Percentiles rank a stretch among this genome's conserved stretches.
Evolutionary conservation across 2,888 invertebrate genomes (phyloP).

Genomic region (Hermodice carunculata): DNA sequence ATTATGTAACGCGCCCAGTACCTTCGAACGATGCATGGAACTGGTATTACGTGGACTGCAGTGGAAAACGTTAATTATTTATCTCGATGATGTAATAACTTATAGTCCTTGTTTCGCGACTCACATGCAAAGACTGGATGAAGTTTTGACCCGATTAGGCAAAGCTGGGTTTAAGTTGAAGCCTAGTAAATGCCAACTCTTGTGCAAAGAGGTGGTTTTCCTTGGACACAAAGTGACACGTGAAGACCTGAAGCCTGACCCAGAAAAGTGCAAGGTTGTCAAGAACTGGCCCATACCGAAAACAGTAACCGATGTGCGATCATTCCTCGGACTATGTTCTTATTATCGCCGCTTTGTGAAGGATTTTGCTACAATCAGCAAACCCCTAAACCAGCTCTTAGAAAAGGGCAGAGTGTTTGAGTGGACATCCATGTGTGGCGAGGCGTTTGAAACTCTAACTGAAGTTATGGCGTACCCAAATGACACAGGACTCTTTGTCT

Average conservation of each 20-base stretch:
- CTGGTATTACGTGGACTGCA: background rate
- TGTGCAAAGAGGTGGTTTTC: background rate
- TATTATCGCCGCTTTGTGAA: slow-evolving; percentile 27
- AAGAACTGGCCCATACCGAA: background rate
- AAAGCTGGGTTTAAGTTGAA: slow-evolving; percentile 1
- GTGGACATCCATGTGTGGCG: slow-evolving; percentile 33
- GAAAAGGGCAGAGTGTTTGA: slow-evolving; percentile 21
- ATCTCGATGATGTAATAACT: slow-evolving; percentile 29
- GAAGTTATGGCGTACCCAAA: slow-evolving; percentile 31
- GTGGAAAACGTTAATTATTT: slow-evolving; percentile 14
- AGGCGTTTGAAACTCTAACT: slow-evolving; percentile 29
- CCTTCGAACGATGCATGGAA: slow-evolving; percentile 29
- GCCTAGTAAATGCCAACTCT: background rate
- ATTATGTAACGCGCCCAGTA: slow-evolving; percentile 22
- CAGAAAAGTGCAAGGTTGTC: background rate
- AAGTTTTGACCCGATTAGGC: slow-evolving; percentile 15
- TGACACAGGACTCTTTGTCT: slow-evolving; percentile 19
- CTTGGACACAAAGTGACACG: background rate
- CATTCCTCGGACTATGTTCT: background rate
- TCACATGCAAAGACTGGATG: slow-evolving; percentile 9
- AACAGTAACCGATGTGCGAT: background rate
- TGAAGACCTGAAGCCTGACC: background rate
- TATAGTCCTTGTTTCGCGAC: background rate
- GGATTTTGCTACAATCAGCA: slow-evolving; percentile 16
- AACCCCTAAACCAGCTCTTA: slow-evolving; percentile 24